phyloP scores from a whole-genome alignment of 2,797 vertebrate species.

The Sebastes dallii region DNA sequence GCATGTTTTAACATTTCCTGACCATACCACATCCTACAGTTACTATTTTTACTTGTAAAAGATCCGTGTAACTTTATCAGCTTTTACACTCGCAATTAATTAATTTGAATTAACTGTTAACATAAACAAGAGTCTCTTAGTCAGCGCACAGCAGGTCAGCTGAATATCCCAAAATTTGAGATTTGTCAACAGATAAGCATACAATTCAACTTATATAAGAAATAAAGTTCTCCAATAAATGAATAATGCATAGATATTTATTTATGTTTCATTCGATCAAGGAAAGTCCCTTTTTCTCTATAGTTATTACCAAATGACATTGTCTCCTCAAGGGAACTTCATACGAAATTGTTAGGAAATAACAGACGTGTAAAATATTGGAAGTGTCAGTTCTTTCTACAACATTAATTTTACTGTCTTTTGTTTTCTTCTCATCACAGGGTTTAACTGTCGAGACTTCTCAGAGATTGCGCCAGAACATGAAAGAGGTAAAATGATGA shows the following conservation, averaged over 20 bases:
- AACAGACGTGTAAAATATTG: neutral
- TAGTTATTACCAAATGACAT: neutral
- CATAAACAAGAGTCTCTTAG: neutral
- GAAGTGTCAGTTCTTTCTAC: neutral
- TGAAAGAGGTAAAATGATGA: constrained; percentile 79
- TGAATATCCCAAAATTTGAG: no score
- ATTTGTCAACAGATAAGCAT: no score
- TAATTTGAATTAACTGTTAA: neutral
- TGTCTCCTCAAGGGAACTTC: neutral
- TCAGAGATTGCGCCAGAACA: constrained; percentile 86
- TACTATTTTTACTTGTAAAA: neutral
- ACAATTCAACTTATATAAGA: no score
- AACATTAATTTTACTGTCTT: neutral
- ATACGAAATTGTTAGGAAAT: neutral
- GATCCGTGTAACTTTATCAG: neutral
- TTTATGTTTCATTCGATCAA: neutral
- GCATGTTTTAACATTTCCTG: neutral
- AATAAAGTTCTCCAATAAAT: no score
- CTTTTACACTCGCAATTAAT: neutral
- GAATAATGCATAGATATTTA: neutral
- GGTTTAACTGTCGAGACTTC: constrained; percentile 89
- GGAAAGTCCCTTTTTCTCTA: neutral
- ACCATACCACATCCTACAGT: neutral
- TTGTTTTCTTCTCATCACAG: constrained; percentile 63
- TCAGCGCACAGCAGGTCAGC: no score